Base-by-base conservation (phyloP, 2,113 vertebrate species). In the Nothoprocta perdicaria region DNA sequence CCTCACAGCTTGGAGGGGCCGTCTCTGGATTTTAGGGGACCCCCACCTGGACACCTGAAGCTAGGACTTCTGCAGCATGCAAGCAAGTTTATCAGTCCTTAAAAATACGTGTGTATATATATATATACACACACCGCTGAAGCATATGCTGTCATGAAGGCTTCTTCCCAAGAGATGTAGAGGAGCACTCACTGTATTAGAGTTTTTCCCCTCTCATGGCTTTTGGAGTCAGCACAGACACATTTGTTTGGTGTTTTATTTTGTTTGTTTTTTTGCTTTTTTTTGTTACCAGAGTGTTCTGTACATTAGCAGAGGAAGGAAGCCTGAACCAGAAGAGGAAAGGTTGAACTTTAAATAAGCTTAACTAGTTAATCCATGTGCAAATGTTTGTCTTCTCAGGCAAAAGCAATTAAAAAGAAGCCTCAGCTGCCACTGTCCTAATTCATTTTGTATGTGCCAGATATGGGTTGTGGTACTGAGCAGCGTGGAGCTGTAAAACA, bases 361-460 rank as follows among this genome's bases (percentile, higher is more conserved):
- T 35, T 8, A 89, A 75, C 67, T 74, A 3, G 66, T 91, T 80
- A 41, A 92, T 82, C 55, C 38, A 2, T 24, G 22, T 46, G 84
- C 52, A 74, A 86, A 93, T 80, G 35, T 95, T 92, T 93, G 58
- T 38, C 71, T 79, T 89, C 18, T 26, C 21, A 45, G 31, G 12
- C 41, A 21, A 76, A 63, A 84, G 46, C 31, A 84, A 62, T 85
- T 55, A 60, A 27, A 9, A 33, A 38, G 35, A 18, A 16, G 17
- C 27, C 29, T 26, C 5, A 10, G 1, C 53, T 80, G 41, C 61
- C 3, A 0, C 76, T 53, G 63, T 48, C 35, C 35, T 33, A 18
- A 26, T 63, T 71, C 2, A 5, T n/a, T 77, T 48, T 31, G 12
- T 63, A 2, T 1, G 4, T 0, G 1, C 23, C 57, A 55, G 58